Conservation (phyloP, 2,888 invertebrate genomes). For the Kuschelorhynchus macadamiae region DNA sequence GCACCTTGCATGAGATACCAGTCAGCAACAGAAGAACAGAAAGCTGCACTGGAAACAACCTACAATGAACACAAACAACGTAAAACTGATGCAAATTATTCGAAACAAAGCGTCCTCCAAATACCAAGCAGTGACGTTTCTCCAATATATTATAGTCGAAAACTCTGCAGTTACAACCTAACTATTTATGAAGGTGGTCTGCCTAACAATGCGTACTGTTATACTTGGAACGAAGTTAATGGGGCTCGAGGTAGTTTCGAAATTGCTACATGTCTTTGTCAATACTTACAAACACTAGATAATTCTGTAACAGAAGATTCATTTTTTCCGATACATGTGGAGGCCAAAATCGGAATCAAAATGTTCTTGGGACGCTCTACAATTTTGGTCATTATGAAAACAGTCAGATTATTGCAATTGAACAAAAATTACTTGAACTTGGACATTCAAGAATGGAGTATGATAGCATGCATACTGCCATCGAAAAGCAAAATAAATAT, state of each 20-base stretch:
- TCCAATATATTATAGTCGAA: conserved; percentile 27
- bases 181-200: conserved; percentile 33
- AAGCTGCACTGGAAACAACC: not conserved
- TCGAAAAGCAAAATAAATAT: conserved; percentile 13
- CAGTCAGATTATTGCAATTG: conserved; percentile 3
- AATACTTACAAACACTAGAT: not conserved
- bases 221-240: conserved; percentile 34
- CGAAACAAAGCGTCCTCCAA: conserved; percentile 21
- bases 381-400: conserved; percentile 16
- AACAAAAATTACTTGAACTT: conserved; percentile 19
- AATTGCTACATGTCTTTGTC: conserved; percentile 27
- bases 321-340: conserved; percentile 20
- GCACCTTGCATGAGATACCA: conserved; percentile 10
- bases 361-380: conserved; percentile 21
- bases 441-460: conserved; percentile 21
- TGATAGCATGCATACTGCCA: conserved; percentile 22
- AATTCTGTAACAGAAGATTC: conserved; percentile 12
- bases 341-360: conserved; percentile 23
- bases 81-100: conserved; percentile 17
- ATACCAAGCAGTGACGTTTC: conserved; percentile 26
- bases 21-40: conserved; percentile 21
- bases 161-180: conserved; percentile 26
- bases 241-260: conserved; percentile 28
- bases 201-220: conserved; percentile 33
- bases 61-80: conserved; percentile 18